Conservation (phyloP, 1,140 invertebrate species). For the Propsilocerus akamusi region DNA sequence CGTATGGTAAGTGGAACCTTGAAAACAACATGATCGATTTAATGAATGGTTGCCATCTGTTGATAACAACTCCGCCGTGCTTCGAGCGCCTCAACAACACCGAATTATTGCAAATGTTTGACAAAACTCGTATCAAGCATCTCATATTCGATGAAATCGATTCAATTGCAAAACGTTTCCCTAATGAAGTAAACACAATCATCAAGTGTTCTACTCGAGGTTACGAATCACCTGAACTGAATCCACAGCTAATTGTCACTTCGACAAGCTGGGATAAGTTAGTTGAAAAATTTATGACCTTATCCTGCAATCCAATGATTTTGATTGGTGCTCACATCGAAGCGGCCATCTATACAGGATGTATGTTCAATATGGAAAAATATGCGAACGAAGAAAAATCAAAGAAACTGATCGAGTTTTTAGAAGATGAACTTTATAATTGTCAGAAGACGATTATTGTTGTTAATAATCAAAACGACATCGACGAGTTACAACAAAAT, state of each 20-base stretch:
- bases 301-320: neutral
- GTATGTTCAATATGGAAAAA: no score
- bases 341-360: neutral
- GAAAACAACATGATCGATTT: neutral
- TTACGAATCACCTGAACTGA: neutral
- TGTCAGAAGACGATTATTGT: no score
- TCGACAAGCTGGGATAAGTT: neutral
- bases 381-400: no score
- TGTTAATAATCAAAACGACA: no score
- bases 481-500: no score
- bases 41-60: neutral
- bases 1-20: neutral
- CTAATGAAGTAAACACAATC: neutral
- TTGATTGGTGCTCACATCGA: neutral
- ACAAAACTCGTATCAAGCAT: neutral
- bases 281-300: neutral
- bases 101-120: neutral
- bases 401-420: no score
- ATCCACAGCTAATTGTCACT: neutral
- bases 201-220: neutral
- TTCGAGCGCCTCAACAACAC: neutral
- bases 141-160: neutral
- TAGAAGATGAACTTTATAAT: no score
- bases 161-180: neutral
- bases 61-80: neutral